phyloP scores from a whole-genome alignment of 2,888 invertebrate genomes.

The Mimachlamys varia region DNA sequence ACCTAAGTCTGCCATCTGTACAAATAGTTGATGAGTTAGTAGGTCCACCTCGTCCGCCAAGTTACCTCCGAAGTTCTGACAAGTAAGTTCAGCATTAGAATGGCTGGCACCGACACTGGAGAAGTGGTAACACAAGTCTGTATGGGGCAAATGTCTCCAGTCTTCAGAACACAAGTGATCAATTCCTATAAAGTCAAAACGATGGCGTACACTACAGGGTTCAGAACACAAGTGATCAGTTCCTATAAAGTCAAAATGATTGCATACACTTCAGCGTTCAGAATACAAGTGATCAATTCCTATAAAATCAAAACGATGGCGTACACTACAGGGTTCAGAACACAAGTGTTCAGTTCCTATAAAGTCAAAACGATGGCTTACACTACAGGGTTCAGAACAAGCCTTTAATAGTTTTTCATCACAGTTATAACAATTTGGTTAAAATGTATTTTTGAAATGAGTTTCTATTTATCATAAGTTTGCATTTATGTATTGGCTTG shows the following conservation, averaged over 20 bases:
- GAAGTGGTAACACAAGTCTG: slow-evolving; percentile 39
- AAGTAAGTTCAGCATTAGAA: background rate
- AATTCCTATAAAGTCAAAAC: background rate
- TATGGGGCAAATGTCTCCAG: background rate
- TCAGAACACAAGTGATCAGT: too few relatives aligned
- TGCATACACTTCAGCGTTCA: background rate
- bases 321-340: too few relatives aligned
- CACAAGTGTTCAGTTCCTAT: background rate
- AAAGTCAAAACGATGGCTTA: too few relatives aligned
- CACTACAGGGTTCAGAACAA: background rate
- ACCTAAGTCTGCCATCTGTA: background rate
- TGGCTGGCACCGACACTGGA: background rate
- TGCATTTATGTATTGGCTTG: too few relatives aligned
- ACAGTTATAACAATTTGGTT: too few relatives aligned
- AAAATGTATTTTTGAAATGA: background rate
- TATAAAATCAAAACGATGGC: background rate
- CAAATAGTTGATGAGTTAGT: background rate
- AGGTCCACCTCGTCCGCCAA: slow-evolving; percentile 28
- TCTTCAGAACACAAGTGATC: background rate
- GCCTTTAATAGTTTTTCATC: too few relatives aligned
- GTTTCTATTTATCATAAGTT: too few relatives aligned
- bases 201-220: background rate
- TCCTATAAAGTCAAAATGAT: too few relatives aligned
- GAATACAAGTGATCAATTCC: background rate
- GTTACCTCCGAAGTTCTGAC: slow-evolving; percentile 40